These are phyloP conservation scores for Halcyon leucocephala DNA, from an alignment of 2,797 vertebrate genomes.

Conservation along the genomic window DNA sequence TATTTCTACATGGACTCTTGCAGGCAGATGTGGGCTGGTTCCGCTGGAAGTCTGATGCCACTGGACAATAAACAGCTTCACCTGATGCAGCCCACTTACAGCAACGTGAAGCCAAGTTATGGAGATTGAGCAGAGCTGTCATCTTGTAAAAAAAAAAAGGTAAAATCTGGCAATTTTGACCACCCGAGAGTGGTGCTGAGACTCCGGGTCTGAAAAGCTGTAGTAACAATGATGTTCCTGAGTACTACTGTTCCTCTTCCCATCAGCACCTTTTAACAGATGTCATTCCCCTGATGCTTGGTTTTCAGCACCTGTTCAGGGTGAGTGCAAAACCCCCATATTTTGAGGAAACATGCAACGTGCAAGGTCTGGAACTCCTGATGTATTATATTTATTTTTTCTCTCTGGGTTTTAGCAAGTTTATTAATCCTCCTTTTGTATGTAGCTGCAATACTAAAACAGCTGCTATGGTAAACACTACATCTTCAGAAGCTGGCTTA, in stretches of 20 bases:
- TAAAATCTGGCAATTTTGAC: background rate
- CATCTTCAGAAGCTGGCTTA: background rate
- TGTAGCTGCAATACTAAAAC: background rate
- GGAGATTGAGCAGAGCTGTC: background rate
- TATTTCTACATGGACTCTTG: accelerated
- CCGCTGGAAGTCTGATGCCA: background rate
- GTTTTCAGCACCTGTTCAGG: background rate
- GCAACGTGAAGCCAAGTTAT: accelerated
- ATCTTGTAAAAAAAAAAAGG: background rate
- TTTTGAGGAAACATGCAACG: background rate
- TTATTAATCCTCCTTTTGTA: background rate
- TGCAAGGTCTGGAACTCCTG: background rate
- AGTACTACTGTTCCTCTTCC: background rate
- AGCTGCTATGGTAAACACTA: background rate
- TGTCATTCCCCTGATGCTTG: background rate
- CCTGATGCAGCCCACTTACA: background rate
- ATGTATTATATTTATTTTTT: background rate
- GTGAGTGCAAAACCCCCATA: background rate
- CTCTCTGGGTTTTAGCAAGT: background rate
- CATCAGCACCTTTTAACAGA: background rate
- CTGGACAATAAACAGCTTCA: background rate
- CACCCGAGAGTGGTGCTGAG: background rate
- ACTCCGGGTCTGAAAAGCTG: accelerated
- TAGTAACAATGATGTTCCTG: accelerated
- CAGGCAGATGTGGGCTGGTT: background rate